Base-by-base conservation (phyloP, 2,888 invertebrate species). In the Eupithecia tripunctaria region DNA sequence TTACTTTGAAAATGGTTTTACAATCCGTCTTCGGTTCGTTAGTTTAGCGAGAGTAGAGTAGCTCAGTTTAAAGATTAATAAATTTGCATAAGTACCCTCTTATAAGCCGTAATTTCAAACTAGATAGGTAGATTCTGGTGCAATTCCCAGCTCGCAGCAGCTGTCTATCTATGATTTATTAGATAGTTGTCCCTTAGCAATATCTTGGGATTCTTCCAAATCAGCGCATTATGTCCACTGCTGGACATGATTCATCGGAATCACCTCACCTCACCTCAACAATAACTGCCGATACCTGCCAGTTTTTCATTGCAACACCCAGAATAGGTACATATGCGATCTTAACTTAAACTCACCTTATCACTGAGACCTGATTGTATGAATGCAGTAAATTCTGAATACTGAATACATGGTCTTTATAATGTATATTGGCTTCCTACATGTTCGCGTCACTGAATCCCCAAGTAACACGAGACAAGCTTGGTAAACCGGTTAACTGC, bases 381-480 rank as follows among this genome's bases (percentile, higher is more conserved):
- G n/a, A n/a, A n/a, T n/a, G n/a, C n/a, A n/a, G n/a, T n/a, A n/a
- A n/a, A n/a, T n/a, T n/a, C n/a, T n/a, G n/a, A n/a, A n/a, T n/a
- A n/a, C n/a, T n/a, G n/a, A n/a, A n/a, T n/a, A n/a, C n/a, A n/a
- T n/a, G n/a, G n/a, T n/a, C n/a, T n/a, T n/a, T n/a, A n/a, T n/a
- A n/a, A n/a, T n/a, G n/a, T n/a, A n/a, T 29, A 60, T 6, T 36
- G n/a, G 36, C n/a, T 15, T 27, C 25, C 10, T 36, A 12, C 62
- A 63, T 63, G 36, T 63, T 32, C 62, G n/a, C n/a, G 32, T 68
- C 21, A 63, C 32, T 29, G 41, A 60, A 27, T 68, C 10, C 7
- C 36, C n/a, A 51, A 51, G 67, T 56, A 56, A 62, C 62, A n/a
- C 60, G 27, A 14, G 59, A 38, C 68, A 21, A 41, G 41, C 68